Base-by-base conservation (phyloP, 2,888 invertebrate genomes). In the Melipona beecheii region DNA sequence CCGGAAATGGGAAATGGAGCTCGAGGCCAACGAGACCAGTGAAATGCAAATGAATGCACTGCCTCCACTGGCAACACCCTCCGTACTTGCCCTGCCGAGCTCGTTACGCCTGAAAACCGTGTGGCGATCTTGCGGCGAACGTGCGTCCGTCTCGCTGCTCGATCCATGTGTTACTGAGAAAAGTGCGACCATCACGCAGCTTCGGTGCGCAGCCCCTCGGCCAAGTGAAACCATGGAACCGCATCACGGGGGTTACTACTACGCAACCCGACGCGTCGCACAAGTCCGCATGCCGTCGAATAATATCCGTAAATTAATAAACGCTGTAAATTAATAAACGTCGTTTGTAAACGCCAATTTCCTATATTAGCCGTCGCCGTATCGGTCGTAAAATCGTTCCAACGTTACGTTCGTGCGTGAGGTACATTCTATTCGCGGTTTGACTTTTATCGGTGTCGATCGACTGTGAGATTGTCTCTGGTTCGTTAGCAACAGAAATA, bases 11-110 rank as follows among this genome's bases (percentile, higher is more conserved):
- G 77, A 83, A 86, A 86, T 84, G 85, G 78, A 85, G 81, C 87
- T 79, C 85, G 79, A 81, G 84, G 78, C 81, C 84, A 84, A 83
- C 86, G 81, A 79, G 75, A 68, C 75, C 83, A 76, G 85, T 83
- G 85, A 88, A 86, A 88, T 89, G 89, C 89, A 89, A 88, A 88
- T 88, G 87, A 88, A 83, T 72, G 81, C 27, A 75, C 68, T 76
- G 54, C 75, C 75, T 84, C 79, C 77, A 64, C 70, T 52, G 71
- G 74, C 79, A 76, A 71, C 81, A 72, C 52, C 79, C 71, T 79
- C 80, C 24, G 79, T 78, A 68, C 76, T 73, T 27, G n/a, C n/a
- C n/a, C n/a, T 19, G 60, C 54, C 64, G 72, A 43, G 43, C 76
- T 86, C 27, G 70, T 73, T 78, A 78, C 70, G 24, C 11, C 36